phyloP scores from a whole-genome alignment of 2,888 invertebrate genomes.

The Tridacna crocea region DNA sequence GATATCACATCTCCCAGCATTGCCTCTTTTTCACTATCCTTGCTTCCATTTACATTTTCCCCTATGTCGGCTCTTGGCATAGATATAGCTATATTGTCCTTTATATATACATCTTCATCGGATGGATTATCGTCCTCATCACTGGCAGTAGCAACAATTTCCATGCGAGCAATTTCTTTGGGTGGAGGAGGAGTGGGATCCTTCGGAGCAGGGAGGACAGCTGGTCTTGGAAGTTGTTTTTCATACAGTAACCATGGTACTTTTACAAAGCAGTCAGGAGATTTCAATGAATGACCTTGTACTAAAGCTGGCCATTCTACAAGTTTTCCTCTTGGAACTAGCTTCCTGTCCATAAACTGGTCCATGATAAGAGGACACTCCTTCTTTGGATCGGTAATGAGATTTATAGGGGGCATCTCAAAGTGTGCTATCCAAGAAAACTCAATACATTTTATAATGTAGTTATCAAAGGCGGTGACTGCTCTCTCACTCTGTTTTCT shows the following conservation, averaged over 20 bases:
- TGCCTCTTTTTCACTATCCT: too few relatives aligned
- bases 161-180: not conserved
- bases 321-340: not conserved
- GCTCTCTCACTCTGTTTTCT: not conserved
- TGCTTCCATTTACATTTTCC: too few relatives aligned
- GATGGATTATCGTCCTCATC: not conserved
- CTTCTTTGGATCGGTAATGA: constrained; percentile 32
- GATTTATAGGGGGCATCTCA: constrained; percentile 22
- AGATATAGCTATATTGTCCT: not conserved
- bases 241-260: constrained; percentile 39
- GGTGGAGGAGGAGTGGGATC: not conserved
- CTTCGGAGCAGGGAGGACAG: not conserved
- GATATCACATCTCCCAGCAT: too few relatives aligned
- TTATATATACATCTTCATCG: not conserved
- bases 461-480: constrained; percentile 16
- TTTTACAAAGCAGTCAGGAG: not conserved
- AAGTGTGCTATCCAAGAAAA: constrained; percentile 44
- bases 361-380: constrained; percentile 34
- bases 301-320: constrained; percentile 54
- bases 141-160: not conserved
- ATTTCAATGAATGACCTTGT: constrained; percentile 16
- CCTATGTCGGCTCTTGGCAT: not conserved
- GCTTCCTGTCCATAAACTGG: constrained; percentile 23
- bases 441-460: constrained; percentile 38
- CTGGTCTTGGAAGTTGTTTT: not conserved